phyloP scores from a whole-genome alignment of 2,113 vertebrate genomes.

The Leptodactylus fuscus region DNA sequence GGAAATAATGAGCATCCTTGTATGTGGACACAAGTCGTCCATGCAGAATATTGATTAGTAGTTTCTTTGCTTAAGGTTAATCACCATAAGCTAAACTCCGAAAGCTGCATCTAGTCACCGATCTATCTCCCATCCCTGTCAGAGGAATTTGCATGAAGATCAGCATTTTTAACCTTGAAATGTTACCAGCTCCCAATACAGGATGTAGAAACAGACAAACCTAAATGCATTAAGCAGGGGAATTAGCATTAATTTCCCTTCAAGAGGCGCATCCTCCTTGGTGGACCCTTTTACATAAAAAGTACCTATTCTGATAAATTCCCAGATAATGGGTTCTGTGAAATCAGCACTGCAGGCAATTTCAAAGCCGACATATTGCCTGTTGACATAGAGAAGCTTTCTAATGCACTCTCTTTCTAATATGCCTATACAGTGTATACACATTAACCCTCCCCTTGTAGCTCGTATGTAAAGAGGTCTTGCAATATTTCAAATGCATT shows the following conservation, averaged over 20 bases:
- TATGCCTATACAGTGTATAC: background rate
- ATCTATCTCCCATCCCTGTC: slow-evolving; percentile 60
- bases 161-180: slow-evolving; percentile 75
- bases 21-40: slow-evolving; percentile 65
- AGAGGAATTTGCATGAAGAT: slow-evolving; percentile 68
- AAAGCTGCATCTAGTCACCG: slow-evolving; percentile 56
- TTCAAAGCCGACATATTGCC: slow-evolving; percentile 59
- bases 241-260: slow-evolving; percentile 66
- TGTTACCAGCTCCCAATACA: slow-evolving; percentile 67
- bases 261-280: slow-evolving; percentile 64
- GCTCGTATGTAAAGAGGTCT: no score
- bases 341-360: slow-evolving; percentile 62
- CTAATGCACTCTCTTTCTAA: slow-evolving; percentile 27
- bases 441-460: background rate
- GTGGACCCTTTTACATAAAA: slow-evolving; percentile 63
- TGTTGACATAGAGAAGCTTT: background rate
- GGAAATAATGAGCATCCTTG: slow-evolving; percentile 61
- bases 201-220: slow-evolving; percentile 65
- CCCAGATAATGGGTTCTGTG: slow-evolving; percentile 58
- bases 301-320: slow-evolving; percentile 61
- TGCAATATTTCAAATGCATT: background rate
- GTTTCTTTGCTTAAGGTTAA: slow-evolving; percentile 65
- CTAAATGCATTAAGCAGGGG: slow-evolving; percentile 63
- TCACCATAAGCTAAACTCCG: slow-evolving; percentile 62
- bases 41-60: slow-evolving; percentile 67